Conservation (phyloP, 2,113 vertebrate genomes). For the Lepidothrix coronata region DNA sequence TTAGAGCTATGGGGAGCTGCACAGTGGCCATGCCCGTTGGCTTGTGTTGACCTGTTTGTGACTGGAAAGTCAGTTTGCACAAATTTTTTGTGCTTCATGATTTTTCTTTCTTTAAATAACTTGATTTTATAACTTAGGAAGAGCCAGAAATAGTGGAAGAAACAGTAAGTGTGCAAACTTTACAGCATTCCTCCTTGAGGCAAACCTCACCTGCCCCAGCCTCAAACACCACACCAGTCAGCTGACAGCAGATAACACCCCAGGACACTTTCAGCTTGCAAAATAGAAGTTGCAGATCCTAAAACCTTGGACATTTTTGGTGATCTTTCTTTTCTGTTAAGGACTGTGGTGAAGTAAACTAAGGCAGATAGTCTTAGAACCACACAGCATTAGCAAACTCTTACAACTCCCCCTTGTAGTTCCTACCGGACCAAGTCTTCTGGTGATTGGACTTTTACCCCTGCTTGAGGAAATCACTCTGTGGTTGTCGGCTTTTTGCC, state of each 20-base stretch:
- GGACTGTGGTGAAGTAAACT: background rate
- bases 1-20: background rate
- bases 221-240: background rate
- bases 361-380: background rate
- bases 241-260: background rate
- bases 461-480: background rate
- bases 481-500: background rate
- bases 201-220: background rate
- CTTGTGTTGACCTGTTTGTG: constrained; percentile 16
- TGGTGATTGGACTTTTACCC: background rate
- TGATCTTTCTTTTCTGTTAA: background rate
- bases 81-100: background rate
- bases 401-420: background rate
- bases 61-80: constrained; percentile 45
- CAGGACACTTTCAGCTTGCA: background rate
- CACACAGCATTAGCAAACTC: background rate
- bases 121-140: constrained; percentile 17
- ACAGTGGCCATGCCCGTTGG: background rate
- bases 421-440: background rate
- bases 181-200: background rate
- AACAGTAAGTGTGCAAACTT: background rate
- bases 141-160: background rate
- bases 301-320: background rate
- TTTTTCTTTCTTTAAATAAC: constrained; percentile 7
- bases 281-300: background rate